Base-by-base conservation (phyloP, 2,113 vertebrate genomes). In the Centropus bengalensis region DNA sequence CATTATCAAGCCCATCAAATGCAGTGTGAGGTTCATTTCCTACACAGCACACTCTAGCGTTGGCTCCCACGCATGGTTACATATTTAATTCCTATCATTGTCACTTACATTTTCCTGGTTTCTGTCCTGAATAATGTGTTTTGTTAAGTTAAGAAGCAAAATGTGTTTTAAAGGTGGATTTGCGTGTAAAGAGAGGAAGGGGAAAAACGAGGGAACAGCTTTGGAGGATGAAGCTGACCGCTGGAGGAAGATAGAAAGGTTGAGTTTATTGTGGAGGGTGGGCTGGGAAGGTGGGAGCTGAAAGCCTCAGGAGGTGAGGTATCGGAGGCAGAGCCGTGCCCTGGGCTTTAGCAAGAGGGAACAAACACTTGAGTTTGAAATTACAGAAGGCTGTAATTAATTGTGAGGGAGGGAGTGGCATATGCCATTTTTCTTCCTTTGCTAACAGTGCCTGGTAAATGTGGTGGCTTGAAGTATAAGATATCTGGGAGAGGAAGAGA, bases 11-110 rank as follows among this genome's bases (percentile, higher is more conserved):
- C 6, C 36, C 44, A 8, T 58, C 33, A 2, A 3, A 38, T 2
- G 9, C 56, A 8, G 22, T 1, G 18, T 0, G 1, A 27, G 62
- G 22, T 68, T 68, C n/a, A 8, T 78, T 66, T 79, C 80, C 60
- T 22, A 13, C 77, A 49, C 36, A 82, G 89, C 94, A 82, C 86
- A 20, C 94, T 92, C 77, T 79, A 87, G 95, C 3, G 44, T 81
- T 64, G 64, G 36, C 38, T 63, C 47, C 68, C 3, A 0, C 11
- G 0, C 44, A 6, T 7, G 12, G 32, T 75, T 54, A 1, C 10
- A 1, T 13, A 9, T 32, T 40, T 21, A 7, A 28, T 62, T 42
- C 18, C 40, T 89, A 7, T 33, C 1, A 0, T 28, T 3, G 4
- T 18, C 55, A 4, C 18, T 30, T 38, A 1, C 4, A 13, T 44